phyloP scores from a whole-genome alignment of 1,140 invertebrate genomes.

The Lepidostoma basale region DNA sequence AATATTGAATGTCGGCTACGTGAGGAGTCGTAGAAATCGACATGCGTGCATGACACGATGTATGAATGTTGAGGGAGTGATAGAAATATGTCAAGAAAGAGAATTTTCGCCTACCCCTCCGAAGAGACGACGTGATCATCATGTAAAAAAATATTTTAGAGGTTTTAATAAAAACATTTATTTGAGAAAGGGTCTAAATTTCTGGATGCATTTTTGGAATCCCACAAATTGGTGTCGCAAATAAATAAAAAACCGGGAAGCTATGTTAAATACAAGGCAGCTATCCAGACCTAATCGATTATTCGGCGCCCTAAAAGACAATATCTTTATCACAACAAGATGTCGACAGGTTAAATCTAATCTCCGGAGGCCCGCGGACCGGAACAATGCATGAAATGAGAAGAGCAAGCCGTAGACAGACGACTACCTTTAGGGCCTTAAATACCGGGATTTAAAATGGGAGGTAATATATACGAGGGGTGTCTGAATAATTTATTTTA shows the following conservation, averaged over 20 bases:
- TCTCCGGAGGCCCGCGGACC: slow-evolving; percentile 8
- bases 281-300: background rate
- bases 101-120: too few relatives aligned
- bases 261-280: background rate
- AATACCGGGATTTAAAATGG: slow-evolving; percentile 14
- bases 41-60: too few relatives aligned
- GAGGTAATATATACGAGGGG: slow-evolving; percentile 29
- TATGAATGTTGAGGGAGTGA: too few relatives aligned
- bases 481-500: background rate
- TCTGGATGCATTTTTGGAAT: too few relatives aligned
- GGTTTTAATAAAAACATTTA: too few relatives aligned
- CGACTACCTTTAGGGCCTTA: slow-evolving; percentile 21
- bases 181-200: too few relatives aligned
- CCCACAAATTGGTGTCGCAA: too few relatives aligned
- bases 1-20: too few relatives aligned
- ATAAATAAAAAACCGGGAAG: background rate
- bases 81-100: too few relatives aligned
- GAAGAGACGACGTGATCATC: too few relatives aligned
- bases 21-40: too few relatives aligned
- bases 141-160: too few relatives aligned
- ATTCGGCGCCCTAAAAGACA: slow-evolving; percentile 8
- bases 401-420: background rate
- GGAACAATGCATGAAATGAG: slow-evolving; percentile 4
- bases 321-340: slow-evolving; percentile 25
- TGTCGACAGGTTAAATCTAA: slow-evolving; percentile 16